These are phyloP conservation scores for Xenopus laevis DNA, from an alignment of 2,113 vertebrate genomes.

Conservation along the genomic window DNA sequence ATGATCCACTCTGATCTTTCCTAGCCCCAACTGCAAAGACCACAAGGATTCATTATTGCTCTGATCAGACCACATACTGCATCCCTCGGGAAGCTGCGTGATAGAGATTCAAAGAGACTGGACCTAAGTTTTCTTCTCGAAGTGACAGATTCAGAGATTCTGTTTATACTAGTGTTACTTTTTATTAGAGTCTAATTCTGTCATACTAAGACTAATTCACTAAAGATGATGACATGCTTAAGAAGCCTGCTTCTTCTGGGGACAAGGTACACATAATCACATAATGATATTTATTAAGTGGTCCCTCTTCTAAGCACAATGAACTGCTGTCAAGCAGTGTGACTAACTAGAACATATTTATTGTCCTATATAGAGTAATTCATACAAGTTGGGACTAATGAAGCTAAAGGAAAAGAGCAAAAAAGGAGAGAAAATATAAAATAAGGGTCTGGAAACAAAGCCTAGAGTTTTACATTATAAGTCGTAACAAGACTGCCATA, in stretches of 20 bases:
- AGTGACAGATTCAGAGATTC: constrained; percentile 6
- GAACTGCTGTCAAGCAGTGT: too few relatives aligned
- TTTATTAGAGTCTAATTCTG: neutral
- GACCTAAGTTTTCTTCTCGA: constrained; percentile 6
- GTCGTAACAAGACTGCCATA: too few relatives aligned
- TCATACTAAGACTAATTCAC: neutral
- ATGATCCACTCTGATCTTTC: constrained; percentile 41
- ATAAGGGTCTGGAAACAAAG: too few relatives aligned
- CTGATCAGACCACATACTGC: constrained; percentile 28
- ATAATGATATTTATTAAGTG: too few relatives aligned
- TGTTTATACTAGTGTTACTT: neutral
- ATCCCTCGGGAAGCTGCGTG: constrained; percentile 19
- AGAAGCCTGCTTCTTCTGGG: neutral
- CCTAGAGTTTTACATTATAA: too few relatives aligned
- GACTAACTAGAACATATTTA: too few relatives aligned
- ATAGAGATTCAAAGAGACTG: constrained; percentile 15
- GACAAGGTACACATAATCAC: too few relatives aligned
- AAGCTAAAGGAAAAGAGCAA: too few relatives aligned
- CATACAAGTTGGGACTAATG: too few relatives aligned
- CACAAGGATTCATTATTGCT: constrained; percentile 40
- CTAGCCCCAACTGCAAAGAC: constrained; percentile 33
- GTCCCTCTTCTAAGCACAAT: too few relatives aligned
- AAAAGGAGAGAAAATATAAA: too few relatives aligned
- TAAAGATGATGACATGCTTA: neutral
- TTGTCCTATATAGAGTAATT: too few relatives aligned